A percentile compares a stretch with the other conserved stretches of the same genome.
phyloP scores from a whole-genome alignment of 1,140 invertebrate species.

The Epicauta chinensis region DNA sequence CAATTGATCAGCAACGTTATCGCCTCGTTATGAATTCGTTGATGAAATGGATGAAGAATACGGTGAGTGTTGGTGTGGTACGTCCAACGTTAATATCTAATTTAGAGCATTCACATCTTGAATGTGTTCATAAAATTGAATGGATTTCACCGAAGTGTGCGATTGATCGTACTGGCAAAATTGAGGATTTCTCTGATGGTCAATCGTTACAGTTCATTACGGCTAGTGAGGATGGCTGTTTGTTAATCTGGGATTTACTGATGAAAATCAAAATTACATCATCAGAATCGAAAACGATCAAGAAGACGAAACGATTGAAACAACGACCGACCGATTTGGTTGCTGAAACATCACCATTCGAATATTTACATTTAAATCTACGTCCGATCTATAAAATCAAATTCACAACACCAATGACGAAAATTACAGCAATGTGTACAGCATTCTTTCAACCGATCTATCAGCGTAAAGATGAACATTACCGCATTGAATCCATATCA shows the following conservation, averaged over 20 bases:
- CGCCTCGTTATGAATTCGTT: constrained; percentile 53
- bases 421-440: not conserved
- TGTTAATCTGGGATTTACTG: constrained; percentile 65
- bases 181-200: constrained; percentile 41
- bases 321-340: constrained; percentile 49
- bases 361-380: constrained; percentile 50
- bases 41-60: constrained; percentile 62
- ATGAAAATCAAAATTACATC: constrained; percentile 41
- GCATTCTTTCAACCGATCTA: not conserved
- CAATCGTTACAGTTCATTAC: constrained; percentile 57
- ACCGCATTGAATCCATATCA: not conserved
- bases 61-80: constrained; percentile 49
- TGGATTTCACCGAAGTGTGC: constrained; percentile 58
- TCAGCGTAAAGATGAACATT: not conserved
- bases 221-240: constrained; percentile 56
- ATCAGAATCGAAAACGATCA: constrained; percentile 43
- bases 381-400: constrained; percentile 54
- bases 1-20: constrained; percentile 55
- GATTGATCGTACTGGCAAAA: constrained; percentile 53
- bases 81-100: constrained; percentile 54
- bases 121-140: constrained; percentile 53
- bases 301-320: constrained; percentile 45
- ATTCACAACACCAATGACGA: constrained; percentile 19
- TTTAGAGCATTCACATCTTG: constrained; percentile 54
- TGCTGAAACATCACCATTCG: constrained; percentile 50